These are phyloP conservation scores for Rallus limicola DNA, from an alignment of 2,113 vertebrate genomes.

Conservation along the genomic window DNA sequence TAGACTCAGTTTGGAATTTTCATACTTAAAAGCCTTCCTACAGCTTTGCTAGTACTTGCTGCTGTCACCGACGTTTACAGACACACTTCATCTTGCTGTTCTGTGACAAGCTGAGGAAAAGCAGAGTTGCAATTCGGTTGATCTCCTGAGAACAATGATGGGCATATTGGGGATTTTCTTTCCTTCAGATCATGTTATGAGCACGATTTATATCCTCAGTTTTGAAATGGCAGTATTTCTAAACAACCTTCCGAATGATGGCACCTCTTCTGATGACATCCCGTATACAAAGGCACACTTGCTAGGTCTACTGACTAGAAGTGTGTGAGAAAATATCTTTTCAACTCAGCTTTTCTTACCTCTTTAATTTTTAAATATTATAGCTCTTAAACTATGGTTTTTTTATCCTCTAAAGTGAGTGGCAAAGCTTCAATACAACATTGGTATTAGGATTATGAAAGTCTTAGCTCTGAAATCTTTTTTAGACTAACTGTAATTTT, in stretches of 20 bases:
- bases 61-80: background rate
- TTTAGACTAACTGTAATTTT: background rate
- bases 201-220: background rate
- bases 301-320: background rate
- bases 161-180: background rate
- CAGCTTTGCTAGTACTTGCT: background rate
- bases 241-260: background rate
- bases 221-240: background rate
- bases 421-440: background rate
- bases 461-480: slow-evolving; percentile 13
- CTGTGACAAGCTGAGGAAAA: background rate
- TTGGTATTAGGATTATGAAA: background rate
- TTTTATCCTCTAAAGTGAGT: background rate
- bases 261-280: background rate
- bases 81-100: background rate
- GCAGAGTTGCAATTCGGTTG: background rate
- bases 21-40: background rate
- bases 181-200: background rate
- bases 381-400: background rate
- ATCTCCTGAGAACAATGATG: background rate
- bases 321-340: background rate
- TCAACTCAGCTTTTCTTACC: background rate
- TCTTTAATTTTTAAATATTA: background rate
- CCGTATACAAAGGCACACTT: background rate
- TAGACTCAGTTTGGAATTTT: background rate